These are phyloP conservation scores for Scolopax mira DNA, from an alignment of 2,113 vertebrate genomes.

Conservation along the genomic window DNA sequence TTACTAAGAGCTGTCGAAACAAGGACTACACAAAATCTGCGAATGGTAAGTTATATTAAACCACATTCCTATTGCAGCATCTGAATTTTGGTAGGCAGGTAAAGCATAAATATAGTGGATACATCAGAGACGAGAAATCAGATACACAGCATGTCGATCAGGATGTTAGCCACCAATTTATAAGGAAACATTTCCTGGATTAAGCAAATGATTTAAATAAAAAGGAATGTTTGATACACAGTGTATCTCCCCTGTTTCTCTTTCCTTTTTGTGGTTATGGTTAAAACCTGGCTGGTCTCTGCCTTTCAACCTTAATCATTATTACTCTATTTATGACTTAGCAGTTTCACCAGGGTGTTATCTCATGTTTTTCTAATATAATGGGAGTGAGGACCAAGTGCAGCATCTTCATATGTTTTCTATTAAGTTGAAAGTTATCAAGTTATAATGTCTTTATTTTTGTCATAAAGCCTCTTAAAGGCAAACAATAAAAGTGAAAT, in stretches of 20 bases:
- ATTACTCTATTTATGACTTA: not conserved
- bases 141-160: not conserved
- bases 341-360: not conserved
- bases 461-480: not conserved
- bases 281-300: not conserved
- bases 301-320: not conserved
- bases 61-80: not conserved
- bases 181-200: not conserved
- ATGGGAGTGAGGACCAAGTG: not conserved
- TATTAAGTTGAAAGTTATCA: not conserved
- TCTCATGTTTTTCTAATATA: not conserved
- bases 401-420: not conserved
- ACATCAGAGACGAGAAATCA: not conserved
- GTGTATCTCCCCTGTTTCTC: not conserved
- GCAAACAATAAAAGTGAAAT: not conserved
- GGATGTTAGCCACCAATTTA: not conserved
- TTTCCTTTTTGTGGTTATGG: not conserved
- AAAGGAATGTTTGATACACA: not conserved
- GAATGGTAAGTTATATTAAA: constrained; percentile 85
- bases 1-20: constrained; percentile 95
- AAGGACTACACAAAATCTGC: constrained; percentile 96
- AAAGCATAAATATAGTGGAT: not conserved
- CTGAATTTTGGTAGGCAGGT: not conserved
- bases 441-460: not conserved
- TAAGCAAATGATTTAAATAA: not conserved